Conservation (phyloP, 2,888 invertebrate species). For the Syrista parreyssii region DNA sequence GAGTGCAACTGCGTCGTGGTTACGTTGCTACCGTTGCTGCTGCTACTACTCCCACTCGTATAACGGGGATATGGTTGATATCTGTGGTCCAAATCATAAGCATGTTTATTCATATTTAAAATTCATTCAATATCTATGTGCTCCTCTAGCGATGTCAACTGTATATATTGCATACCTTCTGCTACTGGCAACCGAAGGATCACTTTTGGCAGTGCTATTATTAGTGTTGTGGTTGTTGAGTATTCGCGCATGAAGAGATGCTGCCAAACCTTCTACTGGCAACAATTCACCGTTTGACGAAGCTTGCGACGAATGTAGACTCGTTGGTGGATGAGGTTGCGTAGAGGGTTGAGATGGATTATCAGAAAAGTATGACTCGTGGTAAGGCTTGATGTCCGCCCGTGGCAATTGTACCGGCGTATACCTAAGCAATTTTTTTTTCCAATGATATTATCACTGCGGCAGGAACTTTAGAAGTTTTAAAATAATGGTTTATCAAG, state of each 20-base stretch:
- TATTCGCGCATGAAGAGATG: constrained; percentile 84
- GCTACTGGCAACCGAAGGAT: constrained; percentile 43
- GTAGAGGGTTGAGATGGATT: constrained; percentile 62
- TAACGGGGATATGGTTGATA: constrained; percentile 62
- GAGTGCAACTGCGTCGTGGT: constrained; percentile 50
- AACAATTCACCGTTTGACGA: constrained; percentile 57
- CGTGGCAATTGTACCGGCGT: constrained; percentile 73
- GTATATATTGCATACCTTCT: constrained; percentile 43
- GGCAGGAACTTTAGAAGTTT: not conserved
- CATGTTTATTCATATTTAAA: not conserved
- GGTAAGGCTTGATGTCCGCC: constrained; percentile 79
- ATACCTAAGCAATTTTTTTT: constrained; percentile 55
- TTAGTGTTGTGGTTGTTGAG: constrained; percentile 71
- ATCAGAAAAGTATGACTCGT: constrained; percentile 77
- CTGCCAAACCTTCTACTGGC: constrained; percentile 79
- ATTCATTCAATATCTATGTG: constrained; percentile 11
- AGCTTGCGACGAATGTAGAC: constrained; percentile 54
- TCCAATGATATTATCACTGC: not conserved
- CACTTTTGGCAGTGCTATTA: constrained; percentile 50
- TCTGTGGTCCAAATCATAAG: constrained; percentile 33
- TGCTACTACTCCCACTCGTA: constrained; percentile 44
- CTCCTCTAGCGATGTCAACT: constrained; percentile 5
- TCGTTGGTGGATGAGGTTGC: constrained; percentile 54
- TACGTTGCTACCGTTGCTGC: constrained; percentile 37
- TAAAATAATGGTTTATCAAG: not conserved